Evolutionary conservation across 2,888 invertebrate species (phyloP), one percentile per base, ranked within the genome.

Genomic region (Adelognathus sp.): DNA sequence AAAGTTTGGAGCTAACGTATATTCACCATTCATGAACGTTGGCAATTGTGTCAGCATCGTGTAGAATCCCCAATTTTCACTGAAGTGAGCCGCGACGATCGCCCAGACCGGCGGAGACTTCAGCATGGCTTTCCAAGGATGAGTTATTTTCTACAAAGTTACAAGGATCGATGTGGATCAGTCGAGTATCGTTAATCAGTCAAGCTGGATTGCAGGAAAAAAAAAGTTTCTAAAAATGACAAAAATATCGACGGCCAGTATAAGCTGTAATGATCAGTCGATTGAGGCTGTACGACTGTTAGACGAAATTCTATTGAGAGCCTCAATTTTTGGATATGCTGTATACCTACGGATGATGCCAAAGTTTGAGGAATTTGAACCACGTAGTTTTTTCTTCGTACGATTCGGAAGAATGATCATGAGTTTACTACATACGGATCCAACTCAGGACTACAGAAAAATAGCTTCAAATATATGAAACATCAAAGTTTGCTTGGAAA

Each of bases 41-140:
- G 97, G 97, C 50, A 97, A 91, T 87, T 96, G 96, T 0, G 97
- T 97, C 1, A 97, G 93, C 82, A 97, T 92, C 0, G 97, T 97
- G 87, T 97, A 97, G 91, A 97, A 97, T 3, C 97, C 97, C 97
- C 97, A 97, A 91, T 97, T 97, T 90, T 97, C 97, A 29, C 96
- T 95, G 91, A 97, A 97, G 90, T 97, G 97, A 0, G 97, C 96
- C 63, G 95, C 93, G 0, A 96, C 94, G 41, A 97, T 96, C 0
- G 97, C 96, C 95, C 96, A 97, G 9, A 97, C 96, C 0, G 97
- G 95, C 66, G 93, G 92, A 0, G 97, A 97, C 0, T 93, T 94
- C 60, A 97, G 92, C 88, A 97, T 96, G 1, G 93, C 92, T 72
- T 93, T 93, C 97, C 97, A 97, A 0, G 97, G 97, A 89, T 96